phyloP scores from a whole-genome alignment of 2,113 vertebrate genomes.

The Aegithalos caudatus region DNA sequence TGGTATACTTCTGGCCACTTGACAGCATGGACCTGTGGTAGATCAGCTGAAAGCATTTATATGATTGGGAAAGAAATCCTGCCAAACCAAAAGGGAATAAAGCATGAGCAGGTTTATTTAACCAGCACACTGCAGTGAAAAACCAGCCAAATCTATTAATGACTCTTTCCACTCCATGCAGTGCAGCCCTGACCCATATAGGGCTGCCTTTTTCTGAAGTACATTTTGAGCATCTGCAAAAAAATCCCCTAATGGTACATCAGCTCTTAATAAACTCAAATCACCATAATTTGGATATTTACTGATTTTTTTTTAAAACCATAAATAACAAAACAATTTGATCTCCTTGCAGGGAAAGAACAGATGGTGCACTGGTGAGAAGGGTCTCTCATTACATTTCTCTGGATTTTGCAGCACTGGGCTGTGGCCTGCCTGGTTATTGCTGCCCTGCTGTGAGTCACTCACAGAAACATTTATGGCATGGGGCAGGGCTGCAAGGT shows the following conservation, averaged over 20 bases:
- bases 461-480: neutral
- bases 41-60: neutral
- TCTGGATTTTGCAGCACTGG: neutral
- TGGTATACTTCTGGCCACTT: neutral
- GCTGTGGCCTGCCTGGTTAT: neutral
- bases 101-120: neutral
- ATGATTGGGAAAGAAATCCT: neutral
- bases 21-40: neutral
- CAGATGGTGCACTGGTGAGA: constrained; percentile 39
- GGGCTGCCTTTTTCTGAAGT: neutral
- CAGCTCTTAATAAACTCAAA: neutral
- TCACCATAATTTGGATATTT: neutral
- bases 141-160: neutral
- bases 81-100: neutral
- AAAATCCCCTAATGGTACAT: neutral
- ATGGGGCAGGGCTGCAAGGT: neutral
- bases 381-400: neutral
- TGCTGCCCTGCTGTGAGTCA: neutral
- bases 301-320: neutral
- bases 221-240: constrained; percentile 2
- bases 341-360: neutral
- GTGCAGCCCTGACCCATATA: neutral
- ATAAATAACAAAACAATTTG: constrained; percentile 15
- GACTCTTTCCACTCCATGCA: neutral
- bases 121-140: neutral